Evolutionary conservation across 2,797 vertebrate species (phyloP).

Genomic region (Varecia variegata): DNA sequence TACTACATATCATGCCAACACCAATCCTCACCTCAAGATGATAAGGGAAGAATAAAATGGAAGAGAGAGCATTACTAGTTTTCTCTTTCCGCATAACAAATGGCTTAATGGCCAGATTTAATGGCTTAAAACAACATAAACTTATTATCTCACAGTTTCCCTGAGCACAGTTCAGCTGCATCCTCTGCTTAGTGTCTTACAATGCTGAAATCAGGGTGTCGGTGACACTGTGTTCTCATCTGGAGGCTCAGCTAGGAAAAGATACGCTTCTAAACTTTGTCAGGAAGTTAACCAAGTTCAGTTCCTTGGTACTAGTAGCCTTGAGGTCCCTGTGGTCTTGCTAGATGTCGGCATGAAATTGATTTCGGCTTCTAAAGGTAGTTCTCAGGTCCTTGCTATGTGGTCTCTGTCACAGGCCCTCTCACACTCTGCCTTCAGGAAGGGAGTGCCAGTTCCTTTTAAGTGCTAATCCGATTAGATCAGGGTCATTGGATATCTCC

Average conservation of each 20-base stretch:
- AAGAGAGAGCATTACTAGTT: neutral
- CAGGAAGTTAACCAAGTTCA: neutral
- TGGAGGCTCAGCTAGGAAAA: neutral
- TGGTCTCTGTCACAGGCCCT: neutral
- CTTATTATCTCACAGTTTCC: neutral
- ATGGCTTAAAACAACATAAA: neutral
- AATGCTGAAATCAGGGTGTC: neutral
- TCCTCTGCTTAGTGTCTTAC: neutral
- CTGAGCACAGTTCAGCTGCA: neutral
- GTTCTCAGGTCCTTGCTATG: neutral
- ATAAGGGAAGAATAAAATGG: neutral
- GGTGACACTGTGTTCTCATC: neutral
- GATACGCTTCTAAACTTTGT: neutral
- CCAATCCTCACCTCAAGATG: neutral
- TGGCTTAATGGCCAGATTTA: neutral
- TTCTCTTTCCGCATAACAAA: neutral
- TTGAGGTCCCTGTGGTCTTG: neutral
- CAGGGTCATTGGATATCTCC: neutral
- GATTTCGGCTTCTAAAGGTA: neutral
- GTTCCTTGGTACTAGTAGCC: neutral
- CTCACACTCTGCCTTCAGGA: neutral
- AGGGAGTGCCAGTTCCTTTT: neutral
- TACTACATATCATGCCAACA: neutral
- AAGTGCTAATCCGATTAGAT: neutral
- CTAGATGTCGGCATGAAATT: neutral